phyloP scores from a whole-genome alignment of 2,888 invertebrate species.

The Schizotus pectinicornis region DNA sequence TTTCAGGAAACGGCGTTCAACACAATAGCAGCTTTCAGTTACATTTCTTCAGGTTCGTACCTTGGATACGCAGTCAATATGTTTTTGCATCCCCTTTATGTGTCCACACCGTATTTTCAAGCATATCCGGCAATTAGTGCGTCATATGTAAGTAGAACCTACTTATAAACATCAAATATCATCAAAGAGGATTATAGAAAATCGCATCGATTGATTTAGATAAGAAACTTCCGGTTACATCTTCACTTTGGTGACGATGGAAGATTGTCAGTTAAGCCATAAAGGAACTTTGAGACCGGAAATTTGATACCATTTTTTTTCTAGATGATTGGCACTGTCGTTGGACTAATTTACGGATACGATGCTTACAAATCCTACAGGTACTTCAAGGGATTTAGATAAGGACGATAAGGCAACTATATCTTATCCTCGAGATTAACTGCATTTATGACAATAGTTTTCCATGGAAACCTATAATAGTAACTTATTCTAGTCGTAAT shows the following conservation, averaged over 20 bases:
- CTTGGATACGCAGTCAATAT: slow-evolving; percentile 80
- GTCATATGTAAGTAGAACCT: slow-evolving; percentile 74
- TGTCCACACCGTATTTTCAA: slow-evolving; percentile 75
- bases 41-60: slow-evolving; percentile 79
- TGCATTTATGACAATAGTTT: background rate
- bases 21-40: slow-evolving; percentile 75
- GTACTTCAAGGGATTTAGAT: slow-evolving; percentile 69
- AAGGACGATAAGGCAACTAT: too few species aligned
- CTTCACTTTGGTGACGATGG: too few species aligned
- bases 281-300: background rate
- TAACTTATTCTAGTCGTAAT: background rate
- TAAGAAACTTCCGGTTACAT: too few species aligned
- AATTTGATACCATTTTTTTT: slow-evolving; percentile 47
- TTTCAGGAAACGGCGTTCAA: slow-evolving; percentile 82
- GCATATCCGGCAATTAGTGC: slow-evolving; percentile 90
- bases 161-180: background rate
- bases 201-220: too few species aligned
- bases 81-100: slow-evolving; percentile 77
- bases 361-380: slow-evolving; percentile 80
- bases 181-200: too few species aligned
- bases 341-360: slow-evolving; percentile 77
- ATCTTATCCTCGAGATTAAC: too few species aligned
- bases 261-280: background rate
- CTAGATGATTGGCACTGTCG: slow-evolving; percentile 79
- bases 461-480: too few species aligned